Evolutionary conservation across 2,888 invertebrate genomes (phyloP).

Genomic region (Plebejus anna): DNA sequence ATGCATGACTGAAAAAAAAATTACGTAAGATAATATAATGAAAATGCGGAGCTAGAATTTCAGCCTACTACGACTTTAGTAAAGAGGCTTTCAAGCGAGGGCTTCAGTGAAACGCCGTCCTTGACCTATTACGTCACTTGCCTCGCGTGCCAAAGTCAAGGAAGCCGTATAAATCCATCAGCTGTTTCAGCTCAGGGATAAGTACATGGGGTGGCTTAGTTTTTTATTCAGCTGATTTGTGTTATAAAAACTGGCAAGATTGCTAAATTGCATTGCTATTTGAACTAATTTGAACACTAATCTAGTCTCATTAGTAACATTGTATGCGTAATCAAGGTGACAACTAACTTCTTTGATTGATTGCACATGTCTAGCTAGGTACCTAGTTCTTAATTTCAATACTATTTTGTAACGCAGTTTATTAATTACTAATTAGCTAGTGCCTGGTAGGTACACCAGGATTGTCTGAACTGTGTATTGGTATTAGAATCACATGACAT

Average conservation of each 20-base stretch:
- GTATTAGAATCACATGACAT: neutral
- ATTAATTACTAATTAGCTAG: too few relatives aligned
- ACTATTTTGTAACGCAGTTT: neutral
- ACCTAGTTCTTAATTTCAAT: neutral
- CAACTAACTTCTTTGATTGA: neutral
- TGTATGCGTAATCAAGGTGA: too few relatives aligned
- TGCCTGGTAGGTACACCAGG: neutral
- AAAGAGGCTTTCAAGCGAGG: constrained; percentile 7
- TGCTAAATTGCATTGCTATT: neutral
- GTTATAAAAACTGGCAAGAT: neutral
- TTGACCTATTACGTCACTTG: constrained; percentile 22
- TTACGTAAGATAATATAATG: neutral
- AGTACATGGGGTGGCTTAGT: constrained; percentile 18
- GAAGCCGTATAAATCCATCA: constrained; percentile 54
- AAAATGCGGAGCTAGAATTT: neutral
- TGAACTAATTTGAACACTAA: neutral
- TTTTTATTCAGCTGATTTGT: constrained; percentile 33
- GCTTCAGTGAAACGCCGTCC: constrained; percentile 11
- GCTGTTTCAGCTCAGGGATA: constrained; percentile 25
- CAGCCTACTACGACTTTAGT: neutral
- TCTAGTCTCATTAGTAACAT: neutral
- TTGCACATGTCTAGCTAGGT: neutral
- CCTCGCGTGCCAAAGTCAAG: constrained; percentile 38
- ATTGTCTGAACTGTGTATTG: neutral
- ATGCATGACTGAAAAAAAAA: neutral